phyloP scores from a whole-genome alignment of 2,113 vertebrate species.

The Alouatta palliata region DNA sequence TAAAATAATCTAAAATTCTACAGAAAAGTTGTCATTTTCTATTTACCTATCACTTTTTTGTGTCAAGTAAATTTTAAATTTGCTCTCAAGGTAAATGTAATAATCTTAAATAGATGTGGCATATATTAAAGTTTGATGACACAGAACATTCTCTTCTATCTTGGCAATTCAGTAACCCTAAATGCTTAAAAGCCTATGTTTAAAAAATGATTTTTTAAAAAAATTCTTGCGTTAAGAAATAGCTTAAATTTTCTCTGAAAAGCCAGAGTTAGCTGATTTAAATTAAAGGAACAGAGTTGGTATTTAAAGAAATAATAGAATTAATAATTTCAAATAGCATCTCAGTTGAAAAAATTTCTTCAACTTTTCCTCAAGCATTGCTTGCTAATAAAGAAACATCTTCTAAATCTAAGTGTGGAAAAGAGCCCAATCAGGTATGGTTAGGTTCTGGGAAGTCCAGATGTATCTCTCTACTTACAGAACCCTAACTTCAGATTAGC shows the following conservation, averaged over 20 bases:
- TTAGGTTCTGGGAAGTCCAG: neutral
- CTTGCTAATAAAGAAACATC: neutral
- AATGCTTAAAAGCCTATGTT: neutral
- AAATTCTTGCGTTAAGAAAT: neutral
- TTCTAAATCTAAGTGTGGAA: neutral
- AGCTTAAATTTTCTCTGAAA: neutral
- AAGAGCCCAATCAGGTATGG: neutral
- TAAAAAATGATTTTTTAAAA: neutral
- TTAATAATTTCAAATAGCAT: neutral
- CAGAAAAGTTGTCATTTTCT: conserved; percentile 3
- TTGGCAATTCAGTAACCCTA: neutral
- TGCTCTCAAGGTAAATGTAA: neutral
- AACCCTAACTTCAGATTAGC: neutral
- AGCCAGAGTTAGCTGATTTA: neutral
- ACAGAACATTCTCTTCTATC: neutral
- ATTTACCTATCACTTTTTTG: neutral
- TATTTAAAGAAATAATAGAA: neutral
- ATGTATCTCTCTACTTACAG: neutral
- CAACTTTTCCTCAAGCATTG: neutral
- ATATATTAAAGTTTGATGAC: conserved; percentile 1
- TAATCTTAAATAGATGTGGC: neutral
- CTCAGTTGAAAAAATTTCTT: neutral
- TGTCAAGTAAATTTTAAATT: conserved; percentile 9
- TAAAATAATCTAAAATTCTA: neutral
- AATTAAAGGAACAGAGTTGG: neutral